These are phyloP conservation scores for Archivesica marissinica DNA, from an alignment of 1,140 invertebrate species.

Conservation along the genomic window DNA sequence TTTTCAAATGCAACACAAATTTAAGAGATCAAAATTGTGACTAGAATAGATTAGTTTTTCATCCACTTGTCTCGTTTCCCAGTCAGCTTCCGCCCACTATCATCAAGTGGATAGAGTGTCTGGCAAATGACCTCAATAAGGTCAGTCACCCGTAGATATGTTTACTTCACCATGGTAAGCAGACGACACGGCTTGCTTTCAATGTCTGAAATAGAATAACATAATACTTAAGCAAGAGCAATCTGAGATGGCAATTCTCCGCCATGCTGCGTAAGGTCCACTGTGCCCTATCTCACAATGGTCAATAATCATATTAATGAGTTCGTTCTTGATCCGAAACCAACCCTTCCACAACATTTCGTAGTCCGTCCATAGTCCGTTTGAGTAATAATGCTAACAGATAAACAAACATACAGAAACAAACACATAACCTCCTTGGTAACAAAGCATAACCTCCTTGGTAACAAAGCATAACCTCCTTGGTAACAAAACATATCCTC, in stretches of 20 bases:
- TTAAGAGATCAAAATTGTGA: neutral
- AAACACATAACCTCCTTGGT: no score
- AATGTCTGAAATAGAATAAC: neutral
- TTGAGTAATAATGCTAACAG: neutral
- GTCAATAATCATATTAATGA: no score
- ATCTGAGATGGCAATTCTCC: no score
- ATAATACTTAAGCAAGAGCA: neutral
- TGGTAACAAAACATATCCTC: no score
- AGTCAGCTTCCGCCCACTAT: neutral
- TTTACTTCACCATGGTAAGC: conserved; percentile 23
- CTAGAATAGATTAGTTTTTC: neutral
- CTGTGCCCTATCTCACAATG: no score
- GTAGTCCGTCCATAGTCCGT: neutral
- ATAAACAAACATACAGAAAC: no score
- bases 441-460: no score
- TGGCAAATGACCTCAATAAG: neutral
- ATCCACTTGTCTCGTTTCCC: neutral
- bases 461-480: no score
- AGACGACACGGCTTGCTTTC: neutral
- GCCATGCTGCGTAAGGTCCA: no score
- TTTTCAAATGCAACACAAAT: neutral
- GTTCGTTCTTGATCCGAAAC: no score
- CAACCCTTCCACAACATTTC: no score
- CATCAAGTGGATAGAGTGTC: neutral
- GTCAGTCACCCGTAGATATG: neutral